These are phyloP conservation scores for Synaphobranchus kaupii DNA, from an alignment of 2,797 vertebrate genomes.

Conservation along the genomic window DNA sequence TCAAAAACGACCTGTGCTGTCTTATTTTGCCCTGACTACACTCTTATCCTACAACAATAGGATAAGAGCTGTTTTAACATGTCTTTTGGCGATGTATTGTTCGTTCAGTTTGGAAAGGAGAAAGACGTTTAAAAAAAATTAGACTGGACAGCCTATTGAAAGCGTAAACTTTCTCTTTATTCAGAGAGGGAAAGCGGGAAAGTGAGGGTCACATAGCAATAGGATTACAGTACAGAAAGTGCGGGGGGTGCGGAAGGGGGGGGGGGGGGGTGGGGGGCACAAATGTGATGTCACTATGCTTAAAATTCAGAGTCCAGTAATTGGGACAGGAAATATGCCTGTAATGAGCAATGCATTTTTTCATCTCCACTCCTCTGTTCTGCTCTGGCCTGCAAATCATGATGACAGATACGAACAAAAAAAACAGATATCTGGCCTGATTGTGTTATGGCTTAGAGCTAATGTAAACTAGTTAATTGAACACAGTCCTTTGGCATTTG, in stretches of 20 bases:
- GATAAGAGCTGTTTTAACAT: background rate
- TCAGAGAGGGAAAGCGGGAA: background rate
- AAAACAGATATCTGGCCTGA: slow-evolving; percentile 5
- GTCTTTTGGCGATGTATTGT: background rate
- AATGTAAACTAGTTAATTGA: background rate
- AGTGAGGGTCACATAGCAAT: background rate
- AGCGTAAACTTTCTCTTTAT: too few species aligned
- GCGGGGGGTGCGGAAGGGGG: background rate
- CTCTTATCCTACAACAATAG: background rate
- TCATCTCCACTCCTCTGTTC: too few species aligned
- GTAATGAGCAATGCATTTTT: background rate
- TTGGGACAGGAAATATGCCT: slow-evolving; percentile 5
- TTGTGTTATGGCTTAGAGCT: background rate
- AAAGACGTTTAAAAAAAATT: background rate
- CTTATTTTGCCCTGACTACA: too few species aligned
- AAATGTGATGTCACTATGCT: background rate
- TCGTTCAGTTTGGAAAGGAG: background rate
- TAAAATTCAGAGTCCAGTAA: background rate
- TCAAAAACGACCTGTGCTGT: too few species aligned
- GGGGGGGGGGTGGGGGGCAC: background rate
- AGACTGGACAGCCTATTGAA: background rate
- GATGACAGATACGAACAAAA: background rate
- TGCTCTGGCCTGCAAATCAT: background rate
- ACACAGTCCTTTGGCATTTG: background rate
- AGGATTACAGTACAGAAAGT: background rate